Evolutionary conservation across 2,888 invertebrate genomes (phyloP).

Genomic region (Yponomeuta evonymella): DNA sequence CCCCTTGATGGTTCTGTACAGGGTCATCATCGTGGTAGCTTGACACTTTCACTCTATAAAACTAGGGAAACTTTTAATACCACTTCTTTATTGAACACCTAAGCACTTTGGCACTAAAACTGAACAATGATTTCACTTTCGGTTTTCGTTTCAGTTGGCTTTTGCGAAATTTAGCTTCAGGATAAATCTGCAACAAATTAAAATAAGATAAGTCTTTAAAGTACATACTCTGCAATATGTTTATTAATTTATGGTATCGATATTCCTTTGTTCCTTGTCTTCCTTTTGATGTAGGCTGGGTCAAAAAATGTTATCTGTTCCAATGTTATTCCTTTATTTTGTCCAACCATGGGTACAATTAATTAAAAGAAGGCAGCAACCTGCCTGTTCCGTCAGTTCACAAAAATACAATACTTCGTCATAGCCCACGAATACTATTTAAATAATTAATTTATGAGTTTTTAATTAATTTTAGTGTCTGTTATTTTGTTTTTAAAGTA

Average conservation of each 20-base stretch:
- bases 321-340: background rate
- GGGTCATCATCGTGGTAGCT: slow-evolving; percentile 70
- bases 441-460: too few species aligned
- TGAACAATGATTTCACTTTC: background rate
- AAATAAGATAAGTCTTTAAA: background rate
- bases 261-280: too few species aligned
- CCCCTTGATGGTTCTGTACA: slow-evolving; percentile 75
- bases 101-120: background rate
- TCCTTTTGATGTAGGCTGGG: background rate
- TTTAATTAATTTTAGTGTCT: too few species aligned
- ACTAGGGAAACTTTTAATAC: background rate
- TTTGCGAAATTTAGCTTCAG: background rate
- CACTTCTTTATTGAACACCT: slow-evolving; percentile 1
- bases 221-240: too few species aligned
- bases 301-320: background rate
- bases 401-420: background rate
- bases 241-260: too few species aligned
- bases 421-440: background rate
- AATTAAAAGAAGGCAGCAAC: background rate
- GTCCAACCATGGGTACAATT: background rate
- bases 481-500: too few species aligned
- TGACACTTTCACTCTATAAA: slow-evolving; percentile 19
- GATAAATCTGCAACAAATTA: background rate
- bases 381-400: background rate
- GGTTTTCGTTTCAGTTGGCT: background rate